A percentile compares a stretch with the other conserved stretches of the same genome.
Conservation (phyloP, 2,888 invertebrate genomes). For the Chrysolina haemoptera region DNA sequence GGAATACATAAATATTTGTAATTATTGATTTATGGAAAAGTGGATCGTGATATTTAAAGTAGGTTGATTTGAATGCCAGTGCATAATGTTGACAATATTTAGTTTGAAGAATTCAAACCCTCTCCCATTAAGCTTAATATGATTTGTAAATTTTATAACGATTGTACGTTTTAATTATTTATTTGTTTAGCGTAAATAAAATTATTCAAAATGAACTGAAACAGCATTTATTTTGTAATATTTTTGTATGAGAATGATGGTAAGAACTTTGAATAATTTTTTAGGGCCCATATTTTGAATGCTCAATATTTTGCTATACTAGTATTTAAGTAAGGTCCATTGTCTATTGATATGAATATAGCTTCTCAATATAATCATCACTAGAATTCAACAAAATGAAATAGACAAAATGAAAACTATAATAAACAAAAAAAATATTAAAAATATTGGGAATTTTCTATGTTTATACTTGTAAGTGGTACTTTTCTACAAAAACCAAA, state of each 20-base stretch:
- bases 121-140: slow-evolving; percentile 15
- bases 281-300: slow-evolving; percentile 10
- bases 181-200: slow-evolving; percentile 28
- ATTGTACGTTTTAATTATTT: slow-evolving; percentile 25
- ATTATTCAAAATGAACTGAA: slow-evolving; percentile 38
- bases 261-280: slow-evolving; percentile 37
- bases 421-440: too few relatives aligned
- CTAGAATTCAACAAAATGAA: too few relatives aligned
- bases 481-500: too few relatives aligned
- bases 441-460: too few relatives aligned
- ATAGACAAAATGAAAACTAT: too few relatives aligned
- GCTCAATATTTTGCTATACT: not conserved
- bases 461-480: too few relatives aligned
- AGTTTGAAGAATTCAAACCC: slow-evolving; percentile 20
- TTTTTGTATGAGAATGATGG: slow-evolving; percentile 40
- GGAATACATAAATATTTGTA: slow-evolving; percentile 17
- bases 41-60: slow-evolving; percentile 30
- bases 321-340: too few relatives aligned
- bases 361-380: too few relatives aligned
- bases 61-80: slow-evolving; percentile 20
- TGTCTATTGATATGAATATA: too few relatives aligned
- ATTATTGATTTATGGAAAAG: slow-evolving; percentile 24
- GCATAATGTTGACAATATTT: slow-evolving; percentile 23
- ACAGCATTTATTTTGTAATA: slow-evolving; percentile 46
- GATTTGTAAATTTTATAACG: slow-evolving; percentile 1